These are phyloP conservation scores for Malthinus seriepunctatus DNA, from an alignment of 2,888 invertebrate species.

Conservation along the genomic window DNA sequence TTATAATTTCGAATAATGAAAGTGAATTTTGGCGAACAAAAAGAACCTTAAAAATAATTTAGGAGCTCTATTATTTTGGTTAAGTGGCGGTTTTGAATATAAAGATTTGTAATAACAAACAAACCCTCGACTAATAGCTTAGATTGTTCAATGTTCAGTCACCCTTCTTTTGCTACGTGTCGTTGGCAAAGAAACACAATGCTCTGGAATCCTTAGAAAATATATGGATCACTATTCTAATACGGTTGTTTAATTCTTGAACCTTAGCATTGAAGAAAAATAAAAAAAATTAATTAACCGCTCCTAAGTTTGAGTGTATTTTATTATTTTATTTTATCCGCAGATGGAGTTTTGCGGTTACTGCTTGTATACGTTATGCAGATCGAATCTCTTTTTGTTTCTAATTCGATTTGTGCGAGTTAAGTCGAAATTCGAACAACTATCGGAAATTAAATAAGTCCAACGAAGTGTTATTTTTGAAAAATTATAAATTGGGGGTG, in stretches of 20 bases:
- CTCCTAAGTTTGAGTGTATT: constrained; percentile 5
- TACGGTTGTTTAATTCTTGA: constrained; percentile 2
- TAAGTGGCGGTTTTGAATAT: constrained; percentile 17
- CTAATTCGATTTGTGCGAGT: constrained; percentile 1
- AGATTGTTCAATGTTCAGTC: constrained; percentile 27
- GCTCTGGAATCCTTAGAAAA: constrained; percentile 27
- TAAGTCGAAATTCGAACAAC: neutral
- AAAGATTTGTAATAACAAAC: constrained; percentile 18
- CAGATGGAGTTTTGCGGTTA: constrained; percentile 17
- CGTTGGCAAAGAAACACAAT: constrained; percentile 25
- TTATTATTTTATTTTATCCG: constrained; percentile 7
- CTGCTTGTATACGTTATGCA: constrained; percentile 12
- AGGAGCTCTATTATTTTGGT: constrained; percentile 6
- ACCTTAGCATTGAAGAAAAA: neutral
- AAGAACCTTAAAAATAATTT: constrained; percentile 1
- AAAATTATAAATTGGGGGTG: neutral
- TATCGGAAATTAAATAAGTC: too few relatives aligned
- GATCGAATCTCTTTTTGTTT: constrained; percentile 16
- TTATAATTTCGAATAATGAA: constrained; percentile 6
- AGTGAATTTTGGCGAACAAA: constrained; percentile 17
- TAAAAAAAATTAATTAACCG: constrained; percentile 5
- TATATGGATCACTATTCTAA: constrained; percentile 14
- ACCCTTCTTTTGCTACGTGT: constrained; percentile 18
- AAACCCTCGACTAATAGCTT: constrained; percentile 20
- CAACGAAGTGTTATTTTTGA: neutral